These are phyloP conservation scores for Blastobasis adustella DNA, from an alignment of 2,888 invertebrate genomes.

Conservation along the genomic window DNA sequence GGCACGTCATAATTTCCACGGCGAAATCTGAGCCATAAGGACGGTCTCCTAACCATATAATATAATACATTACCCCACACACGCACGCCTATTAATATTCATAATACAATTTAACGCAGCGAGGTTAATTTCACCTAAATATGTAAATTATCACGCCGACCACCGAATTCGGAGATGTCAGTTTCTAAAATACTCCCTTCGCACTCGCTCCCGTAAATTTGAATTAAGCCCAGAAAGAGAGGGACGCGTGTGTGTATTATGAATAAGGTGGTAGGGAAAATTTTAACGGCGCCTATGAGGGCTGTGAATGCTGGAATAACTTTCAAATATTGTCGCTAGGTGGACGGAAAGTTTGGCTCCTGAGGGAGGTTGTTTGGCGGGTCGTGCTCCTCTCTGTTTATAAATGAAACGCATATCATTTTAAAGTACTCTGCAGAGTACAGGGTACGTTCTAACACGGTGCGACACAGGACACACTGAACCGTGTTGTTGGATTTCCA, in stretches of 20 bases:
- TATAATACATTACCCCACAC: constrained; percentile 45
- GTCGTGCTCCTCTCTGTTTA: constrained; percentile 63
- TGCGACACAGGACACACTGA: constrained; percentile 17
- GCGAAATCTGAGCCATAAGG: constrained; percentile 58
- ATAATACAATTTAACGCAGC: constrained; percentile 73
- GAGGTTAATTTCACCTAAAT: constrained; percentile 76
- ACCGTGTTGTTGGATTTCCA: no score
- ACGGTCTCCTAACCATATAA: constrained; percentile 45
- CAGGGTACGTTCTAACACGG: constrained; percentile 23
- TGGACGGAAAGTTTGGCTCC: constrained; percentile 71
- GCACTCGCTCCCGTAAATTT: constrained; percentile 24
- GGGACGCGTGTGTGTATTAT: constrained; percentile 53
- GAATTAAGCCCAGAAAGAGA: constrained; percentile 32
- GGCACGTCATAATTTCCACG: constrained; percentile 20
- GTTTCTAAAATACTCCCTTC: constrained; percentile 58
- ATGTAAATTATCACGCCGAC: constrained; percentile 77
- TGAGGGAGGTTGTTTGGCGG: constrained; percentile 64
- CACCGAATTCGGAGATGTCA: constrained; percentile 71
- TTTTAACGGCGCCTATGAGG: constrained; percentile 76
- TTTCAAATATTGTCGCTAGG: constrained; percentile 76
- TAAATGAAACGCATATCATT: constrained; percentile 70
- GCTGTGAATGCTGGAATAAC: constrained; percentile 75
- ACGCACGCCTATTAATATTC: constrained; percentile 69
- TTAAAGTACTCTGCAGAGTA: constrained; percentile 47
- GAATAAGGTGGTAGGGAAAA: constrained; percentile 71